A percentile compares a stretch with the other conserved stretches of the same genome.
Conservation (phyloP, 2,888 invertebrate genomes). For the Pristionchus fissidentatus region DNA sequence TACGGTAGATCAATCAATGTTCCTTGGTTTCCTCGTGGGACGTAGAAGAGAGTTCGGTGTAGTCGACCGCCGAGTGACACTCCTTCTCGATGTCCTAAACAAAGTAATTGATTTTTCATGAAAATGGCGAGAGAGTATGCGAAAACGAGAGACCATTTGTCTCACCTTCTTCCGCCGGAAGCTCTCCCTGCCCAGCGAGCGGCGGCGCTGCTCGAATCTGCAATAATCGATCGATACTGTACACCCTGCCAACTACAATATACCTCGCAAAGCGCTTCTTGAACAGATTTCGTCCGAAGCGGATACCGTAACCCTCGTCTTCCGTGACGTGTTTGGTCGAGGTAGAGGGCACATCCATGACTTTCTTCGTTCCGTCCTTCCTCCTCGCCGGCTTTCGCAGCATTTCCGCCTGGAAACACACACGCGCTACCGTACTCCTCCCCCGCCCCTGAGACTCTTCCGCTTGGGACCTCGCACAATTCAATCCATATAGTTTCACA, state of each 20-base stretch:
- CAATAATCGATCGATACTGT: slow-evolving; percentile 15
- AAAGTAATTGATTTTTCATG: slow-evolving; percentile 4
- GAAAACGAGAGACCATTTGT: not conserved
- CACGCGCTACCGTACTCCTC: slow-evolving; percentile 38
- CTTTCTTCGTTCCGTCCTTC: slow-evolving; percentile 48
- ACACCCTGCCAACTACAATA: not conserved
- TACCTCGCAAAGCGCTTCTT: slow-evolving; percentile 43
- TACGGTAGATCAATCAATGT: slow-evolving; percentile 26
- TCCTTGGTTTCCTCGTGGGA: slow-evolving; percentile 30
- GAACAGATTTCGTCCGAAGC: slow-evolving; percentile 32
- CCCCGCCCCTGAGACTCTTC: too few species aligned
- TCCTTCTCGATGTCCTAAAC: slow-evolving; percentile 52
- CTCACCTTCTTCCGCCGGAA: slow-evolving; percentile 47
- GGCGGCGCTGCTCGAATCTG: slow-evolving; percentile 55
- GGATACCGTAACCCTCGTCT: slow-evolving; percentile 34
- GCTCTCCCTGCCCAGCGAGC: slow-evolving; percentile 55
- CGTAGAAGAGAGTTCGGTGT: slow-evolving; percentile 56
- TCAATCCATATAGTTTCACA: too few species aligned
- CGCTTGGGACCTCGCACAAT: not conserved
- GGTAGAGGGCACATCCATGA: not conserved
- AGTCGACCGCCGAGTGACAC: slow-evolving; percentile 60
- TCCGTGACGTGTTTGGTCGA: not conserved
- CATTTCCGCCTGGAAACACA: slow-evolving; percentile 60
- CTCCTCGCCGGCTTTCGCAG: slow-evolving; percentile 56
- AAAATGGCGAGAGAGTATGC: not conserved